Percentiles rank a stretch among this genome's conserved stretches.
Conservation (phyloP, 1,140 invertebrate genomes). For the Caenorhabditis brenneri region DNA sequence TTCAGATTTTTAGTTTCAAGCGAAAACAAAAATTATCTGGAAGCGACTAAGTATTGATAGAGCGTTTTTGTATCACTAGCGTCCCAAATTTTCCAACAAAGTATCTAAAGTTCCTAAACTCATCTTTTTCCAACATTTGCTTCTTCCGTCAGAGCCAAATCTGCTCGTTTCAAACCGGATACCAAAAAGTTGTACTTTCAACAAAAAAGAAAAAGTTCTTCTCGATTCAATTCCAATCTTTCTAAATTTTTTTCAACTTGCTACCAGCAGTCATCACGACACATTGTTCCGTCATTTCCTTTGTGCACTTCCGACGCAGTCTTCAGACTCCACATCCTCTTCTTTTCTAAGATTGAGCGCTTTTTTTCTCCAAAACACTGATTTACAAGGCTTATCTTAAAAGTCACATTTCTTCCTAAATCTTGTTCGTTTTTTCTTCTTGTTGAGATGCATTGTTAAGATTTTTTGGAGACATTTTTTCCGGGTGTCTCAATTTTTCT, state of each 20-base stretch:
- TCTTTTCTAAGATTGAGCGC: background rate
- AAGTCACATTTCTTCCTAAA: background rate
- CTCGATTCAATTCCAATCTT: background rate
- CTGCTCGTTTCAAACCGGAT: too few species aligned
- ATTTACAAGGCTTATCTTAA: background rate
- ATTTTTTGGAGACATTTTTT: constrained; percentile 10
- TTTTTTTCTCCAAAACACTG: background rate
- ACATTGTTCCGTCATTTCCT: constrained; percentile 37
- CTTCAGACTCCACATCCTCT: background rate
- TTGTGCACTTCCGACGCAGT: background rate
- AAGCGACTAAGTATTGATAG: too few species aligned
- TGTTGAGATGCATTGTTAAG: background rate
- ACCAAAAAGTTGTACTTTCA: too few species aligned
- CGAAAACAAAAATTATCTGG: too few species aligned
- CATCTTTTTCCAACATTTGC: too few species aligned
- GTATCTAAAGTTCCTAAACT: too few species aligned
- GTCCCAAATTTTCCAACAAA: background rate
- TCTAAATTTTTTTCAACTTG: too few species aligned
- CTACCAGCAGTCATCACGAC: constrained; percentile 20
- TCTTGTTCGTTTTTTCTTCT: background rate
- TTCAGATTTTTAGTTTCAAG: too few species aligned
- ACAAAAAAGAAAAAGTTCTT: too few species aligned
- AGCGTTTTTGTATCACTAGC: too few species aligned
- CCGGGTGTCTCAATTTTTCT: background rate
- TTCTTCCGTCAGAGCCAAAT: too few species aligned